These are phyloP conservation scores for Mythimna albipuncta DNA, from an alignment of 2,888 invertebrate species.

Conservation along the genomic window DNA sequence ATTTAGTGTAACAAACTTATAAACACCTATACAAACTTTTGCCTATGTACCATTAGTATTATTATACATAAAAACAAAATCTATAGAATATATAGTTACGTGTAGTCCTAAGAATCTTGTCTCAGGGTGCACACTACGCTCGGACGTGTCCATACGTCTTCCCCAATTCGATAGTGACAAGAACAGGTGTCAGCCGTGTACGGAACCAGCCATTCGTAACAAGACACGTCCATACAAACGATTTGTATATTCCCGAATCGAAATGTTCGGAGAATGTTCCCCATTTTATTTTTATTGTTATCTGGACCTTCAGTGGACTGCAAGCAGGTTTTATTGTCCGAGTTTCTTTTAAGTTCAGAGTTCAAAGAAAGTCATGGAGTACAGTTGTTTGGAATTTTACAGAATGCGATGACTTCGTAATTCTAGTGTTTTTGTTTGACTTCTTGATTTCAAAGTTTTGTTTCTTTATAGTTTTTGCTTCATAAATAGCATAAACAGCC, in stretches of 20 bases:
- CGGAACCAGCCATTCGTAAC: conserved; percentile 67
- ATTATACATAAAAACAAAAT: too few species aligned
- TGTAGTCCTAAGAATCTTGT: conserved; percentile 44
- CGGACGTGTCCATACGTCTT: conserved; percentile 70
- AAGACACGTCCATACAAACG: conserved; percentile 71
- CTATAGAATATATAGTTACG: neutral
- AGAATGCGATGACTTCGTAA: conserved; percentile 28
- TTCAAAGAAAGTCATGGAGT: conserved; percentile 39
- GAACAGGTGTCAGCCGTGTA: conserved; percentile 78
- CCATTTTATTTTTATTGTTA: conserved; percentile 73
- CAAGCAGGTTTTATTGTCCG: conserved; percentile 54
- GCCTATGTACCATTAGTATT: too few species aligned
- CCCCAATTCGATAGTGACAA: conserved; percentile 75
- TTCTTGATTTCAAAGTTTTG: conserved; percentile 10
- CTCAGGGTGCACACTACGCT: conserved; percentile 42
- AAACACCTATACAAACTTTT: too few species aligned
- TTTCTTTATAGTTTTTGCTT: conserved; percentile 2
- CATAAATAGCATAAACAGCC: neutral
- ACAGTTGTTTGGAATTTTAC: conserved; percentile 37
- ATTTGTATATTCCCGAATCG: conserved; percentile 73
- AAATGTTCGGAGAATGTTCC: conserved; percentile 66
- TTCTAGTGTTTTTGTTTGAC: conserved; percentile 17
- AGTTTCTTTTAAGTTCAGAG: conserved; percentile 47
- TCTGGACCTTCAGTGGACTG: conserved; percentile 54
- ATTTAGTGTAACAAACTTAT: too few species aligned